These are phyloP conservation scores for Drosophila putrida DNA, from an alignment of 2,888 invertebrate genomes.

Conservation along the genomic window DNA sequence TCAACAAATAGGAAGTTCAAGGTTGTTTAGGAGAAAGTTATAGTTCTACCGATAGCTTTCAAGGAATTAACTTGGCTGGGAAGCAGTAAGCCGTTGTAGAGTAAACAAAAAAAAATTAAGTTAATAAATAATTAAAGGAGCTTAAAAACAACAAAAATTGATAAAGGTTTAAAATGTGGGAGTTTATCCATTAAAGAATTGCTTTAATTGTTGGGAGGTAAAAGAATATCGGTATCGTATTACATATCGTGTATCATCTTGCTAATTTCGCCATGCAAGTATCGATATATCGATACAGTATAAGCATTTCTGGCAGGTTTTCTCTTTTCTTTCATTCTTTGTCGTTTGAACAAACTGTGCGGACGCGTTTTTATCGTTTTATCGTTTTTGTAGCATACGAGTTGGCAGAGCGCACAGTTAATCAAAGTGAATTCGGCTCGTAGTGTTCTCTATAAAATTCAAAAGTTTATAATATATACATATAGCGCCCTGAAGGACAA, in stretches of 20 bases:
- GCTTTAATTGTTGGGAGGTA: too few species aligned
- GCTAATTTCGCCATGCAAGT: neutral
- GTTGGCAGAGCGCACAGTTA: constrained; percentile 59
- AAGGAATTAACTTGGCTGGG: neutral
- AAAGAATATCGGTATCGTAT: constrained; percentile 16
- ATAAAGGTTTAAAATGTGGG: neutral
- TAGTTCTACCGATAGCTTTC: neutral
- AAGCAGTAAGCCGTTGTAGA: neutral
- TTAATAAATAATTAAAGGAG: neutral
- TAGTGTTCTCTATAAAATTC: constrained; percentile 29
- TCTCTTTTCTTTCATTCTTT: constrained; percentile 52
- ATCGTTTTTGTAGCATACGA: constrained; percentile 43
- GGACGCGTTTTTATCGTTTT: constrained; percentile 58
- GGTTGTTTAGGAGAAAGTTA: constrained; percentile 3
- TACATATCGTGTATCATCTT: constrained; percentile 4
- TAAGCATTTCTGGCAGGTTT: constrained; percentile 41
- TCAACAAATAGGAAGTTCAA: neutral
- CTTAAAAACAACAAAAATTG: neutral
- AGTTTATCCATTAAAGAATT: neutral
- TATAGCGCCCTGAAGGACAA: constrained; percentile 9
- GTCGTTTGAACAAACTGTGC: constrained; percentile 51
- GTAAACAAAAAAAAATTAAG: neutral
- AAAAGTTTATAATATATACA: constrained; percentile 24
- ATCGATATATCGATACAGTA: constrained; percentile 52
- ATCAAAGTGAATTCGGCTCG: constrained; percentile 29